phyloP scores from a whole-genome alignment of 2,888 invertebrate species.

The Tenthredo amoena region DNA sequence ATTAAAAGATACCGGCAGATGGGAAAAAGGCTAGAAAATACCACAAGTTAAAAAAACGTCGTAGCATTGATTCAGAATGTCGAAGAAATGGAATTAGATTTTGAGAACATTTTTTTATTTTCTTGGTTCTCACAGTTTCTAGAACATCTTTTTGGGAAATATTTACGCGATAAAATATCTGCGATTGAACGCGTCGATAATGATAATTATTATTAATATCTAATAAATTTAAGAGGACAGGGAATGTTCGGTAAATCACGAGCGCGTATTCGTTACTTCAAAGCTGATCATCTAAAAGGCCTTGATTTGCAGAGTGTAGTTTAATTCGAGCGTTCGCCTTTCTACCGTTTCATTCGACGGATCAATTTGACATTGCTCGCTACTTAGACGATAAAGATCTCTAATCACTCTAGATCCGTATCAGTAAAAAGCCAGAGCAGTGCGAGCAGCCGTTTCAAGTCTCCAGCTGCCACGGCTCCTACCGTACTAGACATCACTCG shows the following conservation, averaged over 20 bases:
- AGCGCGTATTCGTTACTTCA: neutral
- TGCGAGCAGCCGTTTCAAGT: constrained; percentile 18
- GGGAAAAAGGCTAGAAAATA: neutral
- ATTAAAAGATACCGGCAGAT: constrained; percentile 43
- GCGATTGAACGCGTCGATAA: neutral
- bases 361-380: constrained; percentile 48
- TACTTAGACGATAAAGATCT: constrained; percentile 50
- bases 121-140: neutral
- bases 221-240: neutral
- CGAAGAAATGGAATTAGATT: neutral
- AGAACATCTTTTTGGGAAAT: too few species aligned
- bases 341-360: constrained; percentile 30
- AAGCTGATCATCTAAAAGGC: constrained; percentile 38
- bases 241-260: neutral
- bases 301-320: constrained; percentile 30
- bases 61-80: neutral
- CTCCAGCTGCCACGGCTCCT: constrained; percentile 34
- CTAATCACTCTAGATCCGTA: constrained; percentile 53
- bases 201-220: neutral
- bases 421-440: constrained; percentile 37
- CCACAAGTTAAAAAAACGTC: neutral
- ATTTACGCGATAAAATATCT: neutral
- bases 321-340: constrained; percentile 37
- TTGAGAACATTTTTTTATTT: neutral
- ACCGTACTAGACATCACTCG: neutral